Evolutionary conservation across 2,113 vertebrate genomes (phyloP).

Genomic region (Vireo altiloquus): DNA sequence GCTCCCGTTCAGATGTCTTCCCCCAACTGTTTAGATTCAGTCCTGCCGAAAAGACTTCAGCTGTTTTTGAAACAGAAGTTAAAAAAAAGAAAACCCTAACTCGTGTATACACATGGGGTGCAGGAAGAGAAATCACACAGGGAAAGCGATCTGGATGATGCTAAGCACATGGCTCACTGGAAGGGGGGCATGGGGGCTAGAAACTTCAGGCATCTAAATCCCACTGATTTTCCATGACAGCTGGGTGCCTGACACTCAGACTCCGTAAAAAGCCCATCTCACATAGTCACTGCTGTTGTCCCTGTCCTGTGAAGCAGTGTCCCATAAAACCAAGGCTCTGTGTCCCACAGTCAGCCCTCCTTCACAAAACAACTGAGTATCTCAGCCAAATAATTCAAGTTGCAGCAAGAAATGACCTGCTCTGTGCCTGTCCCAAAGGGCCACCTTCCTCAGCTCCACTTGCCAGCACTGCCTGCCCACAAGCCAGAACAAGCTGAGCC

Average conservation of each 20-base stretch:
- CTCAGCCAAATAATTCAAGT: not conserved
- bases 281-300: not conserved
- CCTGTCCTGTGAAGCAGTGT: not conserved
- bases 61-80: not conserved
- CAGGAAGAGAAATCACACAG: slow-evolving; percentile 37
- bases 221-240: slow-evolving; percentile 20
- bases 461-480: not conserved
- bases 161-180: slow-evolving; percentile 43
- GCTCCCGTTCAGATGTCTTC: not conserved
- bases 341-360: not conserved
- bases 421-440: not conserved
- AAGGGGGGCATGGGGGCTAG: not conserved
- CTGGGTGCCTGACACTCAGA: not conserved
- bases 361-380: not conserved
- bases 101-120: not conserved
- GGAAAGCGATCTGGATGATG: slow-evolving; percentile 49
- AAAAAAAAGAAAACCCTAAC: not conserved
- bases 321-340: not conserved
- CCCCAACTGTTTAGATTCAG: not conserved
- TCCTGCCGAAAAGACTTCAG: slow-evolving; percentile 34
- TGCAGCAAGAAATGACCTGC: not conserved
- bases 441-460: not conserved
- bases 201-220: slow-evolving; percentile 33
- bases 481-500: not conserved
- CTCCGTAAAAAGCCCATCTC: not conserved